Evolutionary conservation across 2,797 vertebrate genomes (phyloP).

Genomic region (Ficedula albicollis): DNA sequence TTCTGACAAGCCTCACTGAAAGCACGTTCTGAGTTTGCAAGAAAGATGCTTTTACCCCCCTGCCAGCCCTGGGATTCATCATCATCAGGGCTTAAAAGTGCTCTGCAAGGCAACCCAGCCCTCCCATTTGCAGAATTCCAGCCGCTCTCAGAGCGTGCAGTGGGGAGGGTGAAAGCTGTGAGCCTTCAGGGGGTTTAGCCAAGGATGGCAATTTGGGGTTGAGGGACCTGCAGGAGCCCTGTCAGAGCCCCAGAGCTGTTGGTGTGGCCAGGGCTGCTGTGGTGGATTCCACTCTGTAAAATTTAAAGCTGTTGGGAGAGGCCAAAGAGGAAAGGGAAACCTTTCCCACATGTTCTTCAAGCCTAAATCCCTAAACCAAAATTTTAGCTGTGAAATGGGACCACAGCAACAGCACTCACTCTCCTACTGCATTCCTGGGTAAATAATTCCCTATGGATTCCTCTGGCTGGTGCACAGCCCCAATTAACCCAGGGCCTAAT

Average conservation of each 20-base stretch:
- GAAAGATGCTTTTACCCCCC: background rate
- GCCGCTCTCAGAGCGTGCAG: fast-evolving
- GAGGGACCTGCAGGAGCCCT: background rate
- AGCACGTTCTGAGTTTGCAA: background rate
- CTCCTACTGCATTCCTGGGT: background rate
- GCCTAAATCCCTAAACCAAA: background rate
- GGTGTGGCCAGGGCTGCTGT: background rate
- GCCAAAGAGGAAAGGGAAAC: background rate
- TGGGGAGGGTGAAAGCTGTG: fast-evolving
- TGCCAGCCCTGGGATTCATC: background rate
- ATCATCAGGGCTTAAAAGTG: background rate
- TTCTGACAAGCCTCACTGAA: background rate
- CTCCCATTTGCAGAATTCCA: background rate
- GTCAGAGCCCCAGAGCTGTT: fast-evolving
- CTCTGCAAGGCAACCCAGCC: background rate
- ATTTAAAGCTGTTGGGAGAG: background rate
- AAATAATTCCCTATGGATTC: background rate
- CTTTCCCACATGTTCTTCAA: fast-evolving
- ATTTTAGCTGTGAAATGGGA: background rate
- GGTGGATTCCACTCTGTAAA: background rate
- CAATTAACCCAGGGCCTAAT: background rate
- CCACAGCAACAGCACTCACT: fast-evolving
- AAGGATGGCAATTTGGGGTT: background rate
- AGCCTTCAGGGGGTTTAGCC: background rate
- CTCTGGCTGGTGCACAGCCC: background rate